These are phyloP conservation scores for Ips nitidus DNA, from an alignment of 1,140 invertebrate genomes.

Conservation along the genomic window DNA sequence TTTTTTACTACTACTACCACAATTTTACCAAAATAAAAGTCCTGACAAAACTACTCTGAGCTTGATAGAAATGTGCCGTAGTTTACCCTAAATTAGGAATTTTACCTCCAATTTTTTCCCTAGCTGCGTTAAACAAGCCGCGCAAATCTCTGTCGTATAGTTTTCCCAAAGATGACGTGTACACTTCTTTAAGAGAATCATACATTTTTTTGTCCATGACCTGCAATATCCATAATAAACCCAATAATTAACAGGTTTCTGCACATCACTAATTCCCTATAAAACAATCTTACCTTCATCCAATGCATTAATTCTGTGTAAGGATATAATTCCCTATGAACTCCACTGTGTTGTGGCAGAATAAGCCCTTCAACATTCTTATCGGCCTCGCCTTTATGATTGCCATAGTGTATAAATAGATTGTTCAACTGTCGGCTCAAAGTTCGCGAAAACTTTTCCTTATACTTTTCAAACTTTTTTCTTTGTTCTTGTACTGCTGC, in stretches of 20 bases:
- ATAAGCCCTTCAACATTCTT: constrained; percentile 61
- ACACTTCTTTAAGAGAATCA: constrained; percentile 75
- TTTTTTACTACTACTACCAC: too few species aligned
- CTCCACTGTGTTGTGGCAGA: constrained; percentile 72
- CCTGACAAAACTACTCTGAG: too few species aligned
- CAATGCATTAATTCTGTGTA: constrained; percentile 91
- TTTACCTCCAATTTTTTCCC: constrained; percentile 45
- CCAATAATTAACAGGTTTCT: too few species aligned
- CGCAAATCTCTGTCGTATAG: constrained; percentile 81
- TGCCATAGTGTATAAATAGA: constrained; percentile 87
- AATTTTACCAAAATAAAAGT: too few species aligned
- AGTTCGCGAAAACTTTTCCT: constrained; percentile 80
- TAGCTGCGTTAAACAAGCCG: constrained; percentile 46
- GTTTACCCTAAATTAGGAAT: neutral
- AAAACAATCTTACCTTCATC: constrained; percentile 51
- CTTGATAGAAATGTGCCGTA: neutral
- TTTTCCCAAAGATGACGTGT: constrained; percentile 76
- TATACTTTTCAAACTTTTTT: constrained; percentile 80
- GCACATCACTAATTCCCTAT: neutral
- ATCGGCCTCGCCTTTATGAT: constrained; percentile 55
- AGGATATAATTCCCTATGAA: constrained; percentile 80
- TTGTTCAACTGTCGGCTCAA: constrained; percentile 89
- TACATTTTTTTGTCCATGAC: constrained; percentile 83
- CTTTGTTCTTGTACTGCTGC: constrained; percentile 86
- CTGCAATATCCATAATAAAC: constrained; percentile 49